Evolutionary conservation across 2,888 invertebrate species (phyloP).

Genomic region (Athrips mouffetella): DNA sequence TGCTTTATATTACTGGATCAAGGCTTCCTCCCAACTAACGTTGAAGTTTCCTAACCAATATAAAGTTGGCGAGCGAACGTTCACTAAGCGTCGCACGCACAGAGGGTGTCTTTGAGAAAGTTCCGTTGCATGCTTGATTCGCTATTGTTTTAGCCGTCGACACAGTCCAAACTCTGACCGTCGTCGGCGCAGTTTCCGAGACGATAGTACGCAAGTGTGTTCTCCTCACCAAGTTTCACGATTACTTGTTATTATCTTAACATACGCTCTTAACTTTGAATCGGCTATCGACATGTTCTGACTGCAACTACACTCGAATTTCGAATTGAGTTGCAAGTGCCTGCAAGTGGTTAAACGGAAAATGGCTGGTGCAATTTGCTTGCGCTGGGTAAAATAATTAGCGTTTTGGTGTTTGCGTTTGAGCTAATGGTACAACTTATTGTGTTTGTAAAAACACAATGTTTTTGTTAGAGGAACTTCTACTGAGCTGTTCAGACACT

Average conservation of each 20-base stretch:
- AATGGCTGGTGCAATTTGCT: slow-evolving; percentile 32
- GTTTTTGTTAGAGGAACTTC: neutral
- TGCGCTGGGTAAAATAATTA: slow-evolving; percentile 8
- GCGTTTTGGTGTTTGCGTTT: slow-evolving; percentile 8
- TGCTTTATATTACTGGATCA: slow-evolving; percentile 40
- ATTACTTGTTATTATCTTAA: slow-evolving; percentile 67
- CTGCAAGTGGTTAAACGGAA: slow-evolving; percentile 30
- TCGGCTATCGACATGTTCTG: slow-evolving; percentile 52
- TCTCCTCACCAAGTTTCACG: slow-evolving; percentile 54
- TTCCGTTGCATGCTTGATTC: slow-evolving; percentile 75
- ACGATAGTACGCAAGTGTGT: slow-evolving; percentile 57
- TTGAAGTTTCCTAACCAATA: slow-evolving; percentile 71
- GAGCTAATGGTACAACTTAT: slow-evolving; percentile 1
- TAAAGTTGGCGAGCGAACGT: slow-evolving; percentile 63
- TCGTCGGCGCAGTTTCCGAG: slow-evolving; percentile 34
- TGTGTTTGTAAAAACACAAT: neutral
- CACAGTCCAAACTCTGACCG: slow-evolving; percentile 64
- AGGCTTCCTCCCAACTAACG: slow-evolving; percentile 43
- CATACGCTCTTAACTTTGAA: slow-evolving; percentile 58
- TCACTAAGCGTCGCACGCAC: slow-evolving; percentile 71
- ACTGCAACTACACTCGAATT: slow-evolving; percentile 42
- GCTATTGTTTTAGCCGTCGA: slow-evolving; percentile 68
- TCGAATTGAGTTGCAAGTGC: slow-evolving; percentile 37
- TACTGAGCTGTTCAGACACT: too few relatives aligned
- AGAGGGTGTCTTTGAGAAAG: slow-evolving; percentile 70